Percentiles rank a stretch among this genome's conserved stretches.
phyloP scores from a whole-genome alignment of 2,113 vertebrate genomes.

The Oryzias curvinotus region DNA sequence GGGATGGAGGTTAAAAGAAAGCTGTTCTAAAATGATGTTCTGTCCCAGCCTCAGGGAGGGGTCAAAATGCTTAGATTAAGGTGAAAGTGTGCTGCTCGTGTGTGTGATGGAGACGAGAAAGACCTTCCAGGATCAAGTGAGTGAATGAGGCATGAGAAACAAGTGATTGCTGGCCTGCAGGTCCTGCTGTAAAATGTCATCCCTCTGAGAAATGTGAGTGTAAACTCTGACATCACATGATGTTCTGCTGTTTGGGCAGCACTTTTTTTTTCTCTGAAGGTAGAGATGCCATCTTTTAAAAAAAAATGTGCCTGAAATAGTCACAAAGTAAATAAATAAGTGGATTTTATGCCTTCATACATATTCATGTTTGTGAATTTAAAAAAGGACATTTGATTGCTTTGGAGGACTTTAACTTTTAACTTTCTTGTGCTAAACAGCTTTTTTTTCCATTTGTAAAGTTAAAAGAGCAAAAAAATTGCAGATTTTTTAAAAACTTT shows the following conservation, averaged over 20 bases:
- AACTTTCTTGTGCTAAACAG: too few relatives aligned
- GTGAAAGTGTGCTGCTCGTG: conserved; percentile 25
- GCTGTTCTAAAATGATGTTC: conserved; percentile 46
- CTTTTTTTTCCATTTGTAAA: too few relatives aligned
- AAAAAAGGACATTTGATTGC: too few relatives aligned
- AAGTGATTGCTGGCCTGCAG: conserved; percentile 42
- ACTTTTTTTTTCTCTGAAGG: conserved; percentile 31
- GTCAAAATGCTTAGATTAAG: conserved; percentile 48
- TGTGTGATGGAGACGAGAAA: background rate
- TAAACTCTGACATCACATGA: conserved; percentile 39
- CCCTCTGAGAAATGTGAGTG: conserved; percentile 26
- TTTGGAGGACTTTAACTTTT: too few relatives aligned
- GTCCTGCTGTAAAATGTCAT: conserved; percentile 50
- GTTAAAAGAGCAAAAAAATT: too few relatives aligned
- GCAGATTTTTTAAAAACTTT: too few relatives aligned
- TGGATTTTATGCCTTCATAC: too few relatives aligned
- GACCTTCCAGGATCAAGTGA: conserved; percentile 9
- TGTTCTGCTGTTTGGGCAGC: background rate
- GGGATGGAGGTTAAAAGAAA: conserved; percentile 47
- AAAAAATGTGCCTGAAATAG: too few relatives aligned
- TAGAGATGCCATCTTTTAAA: background rate
- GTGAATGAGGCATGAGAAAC: conserved; percentile 29
- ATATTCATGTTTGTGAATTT: too few relatives aligned
- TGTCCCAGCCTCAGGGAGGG: conserved; percentile 30
- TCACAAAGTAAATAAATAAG: too few relatives aligned